Evolutionary conservation across 2,888 invertebrate genomes (phyloP).

Genomic region (Hesperia comma): DNA sequence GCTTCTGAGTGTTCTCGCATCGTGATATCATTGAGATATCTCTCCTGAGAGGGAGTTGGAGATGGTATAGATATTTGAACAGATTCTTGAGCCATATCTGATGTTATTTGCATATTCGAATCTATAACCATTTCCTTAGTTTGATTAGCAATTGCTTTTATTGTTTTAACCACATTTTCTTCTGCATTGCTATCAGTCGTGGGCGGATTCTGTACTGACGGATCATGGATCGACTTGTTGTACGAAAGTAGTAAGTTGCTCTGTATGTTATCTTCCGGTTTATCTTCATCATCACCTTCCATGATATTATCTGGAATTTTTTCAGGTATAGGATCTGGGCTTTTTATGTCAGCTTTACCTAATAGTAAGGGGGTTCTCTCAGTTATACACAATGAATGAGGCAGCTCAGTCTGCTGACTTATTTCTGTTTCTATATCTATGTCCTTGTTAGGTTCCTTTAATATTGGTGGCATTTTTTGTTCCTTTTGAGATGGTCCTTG

Average conservation of each 20-base stretch:
- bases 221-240: constrained; percentile 60
- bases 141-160: constrained; percentile 82
- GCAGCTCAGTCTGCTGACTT: constrained; percentile 78
- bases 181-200: constrained; percentile 57
- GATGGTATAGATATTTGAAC: constrained; percentile 87
- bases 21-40: constrained; percentile 86
- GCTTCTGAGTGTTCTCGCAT: constrained; percentile 83
- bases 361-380: constrained; percentile 73
- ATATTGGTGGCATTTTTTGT: constrained; percentile 53
- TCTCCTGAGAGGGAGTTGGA: constrained; percentile 86
- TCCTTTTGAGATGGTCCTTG: constrained; percentile 55
- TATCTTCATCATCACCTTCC: constrained; percentile 78
- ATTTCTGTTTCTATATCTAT: constrained; percentile 80
- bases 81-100: constrained; percentile 85
- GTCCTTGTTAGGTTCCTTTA: constrained; percentile 65
- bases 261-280: constrained; percentile 70
- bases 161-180: constrained; percentile 78
- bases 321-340: constrained; percentile 79
- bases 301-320: constrained; percentile 80
- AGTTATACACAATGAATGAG: constrained; percentile 68
- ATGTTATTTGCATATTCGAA: constrained; percentile 82
- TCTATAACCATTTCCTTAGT: constrained; percentile 83
- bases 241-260: constrained; percentile 66
- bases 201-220: constrained; percentile 51
- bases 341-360: constrained; percentile 78